Evolutionary conservation across 1,140 invertebrate genomes (phyloP).

Genomic region (Sycophila sp.): DNA sequence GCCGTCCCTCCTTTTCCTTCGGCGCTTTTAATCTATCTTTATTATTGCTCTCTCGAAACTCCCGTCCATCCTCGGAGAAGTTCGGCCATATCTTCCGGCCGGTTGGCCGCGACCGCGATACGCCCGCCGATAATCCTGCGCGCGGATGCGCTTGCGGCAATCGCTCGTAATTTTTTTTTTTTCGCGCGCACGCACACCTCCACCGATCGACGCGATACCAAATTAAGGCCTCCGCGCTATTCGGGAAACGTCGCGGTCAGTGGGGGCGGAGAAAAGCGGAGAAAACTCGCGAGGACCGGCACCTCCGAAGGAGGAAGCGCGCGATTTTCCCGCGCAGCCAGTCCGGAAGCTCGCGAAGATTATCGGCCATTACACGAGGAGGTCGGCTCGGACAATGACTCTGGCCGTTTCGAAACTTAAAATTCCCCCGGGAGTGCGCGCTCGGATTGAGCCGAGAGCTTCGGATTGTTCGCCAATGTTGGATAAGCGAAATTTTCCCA

Average conservation of each 20-base stretch:
- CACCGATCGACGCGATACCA: conserved; percentile 22
- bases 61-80: background rate
- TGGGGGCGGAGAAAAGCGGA: conserved; percentile 19
- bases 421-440: too few relatives aligned
- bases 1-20: too few relatives aligned
- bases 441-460: too few relatives aligned
- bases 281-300: too few relatives aligned
- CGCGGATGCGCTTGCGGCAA: conserved; percentile 15
- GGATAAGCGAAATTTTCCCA: too few relatives aligned
- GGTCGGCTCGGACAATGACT: too few relatives aligned
- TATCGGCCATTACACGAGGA: too few relatives aligned
- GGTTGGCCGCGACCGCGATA: conserved; percentile 2
- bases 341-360: too few relatives aligned
- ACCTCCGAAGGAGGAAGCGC: background rate
- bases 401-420: too few relatives aligned
- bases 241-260: background rate
- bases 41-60: background rate
- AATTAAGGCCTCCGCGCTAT: conserved; percentile 18
- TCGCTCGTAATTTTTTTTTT: conserved; percentile 31
- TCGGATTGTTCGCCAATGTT: too few relatives aligned
- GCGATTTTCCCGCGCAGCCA: too few relatives aligned
- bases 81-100: background rate
- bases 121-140: conserved; percentile 4
- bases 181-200: conserved; percentile 6
- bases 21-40: too few relatives aligned